phyloP scores from a whole-genome alignment of 2,797 vertebrate species.

The Pipistrellus pipistrellus region DNA sequence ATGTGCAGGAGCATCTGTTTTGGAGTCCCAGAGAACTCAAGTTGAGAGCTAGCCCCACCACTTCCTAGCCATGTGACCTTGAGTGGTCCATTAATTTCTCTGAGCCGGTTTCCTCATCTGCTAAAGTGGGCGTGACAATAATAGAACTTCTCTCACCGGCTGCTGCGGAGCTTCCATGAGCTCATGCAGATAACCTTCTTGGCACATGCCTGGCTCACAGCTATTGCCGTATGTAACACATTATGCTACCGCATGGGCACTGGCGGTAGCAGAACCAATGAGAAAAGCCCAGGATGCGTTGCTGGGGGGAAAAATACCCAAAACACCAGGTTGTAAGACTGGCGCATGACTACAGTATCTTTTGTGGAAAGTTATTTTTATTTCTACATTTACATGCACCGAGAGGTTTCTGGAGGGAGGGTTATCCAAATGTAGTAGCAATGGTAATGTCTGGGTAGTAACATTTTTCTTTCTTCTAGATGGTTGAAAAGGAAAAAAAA shows the following conservation, averaged over 20 bases:
- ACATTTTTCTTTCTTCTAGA: conserved; percentile 54
- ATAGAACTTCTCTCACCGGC: background rate
- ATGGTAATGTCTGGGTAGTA: conserved; percentile 54
- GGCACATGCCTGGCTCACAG: background rate
- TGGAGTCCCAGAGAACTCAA: background rate
- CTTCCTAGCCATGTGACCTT: background rate
- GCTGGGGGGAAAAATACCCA: background rate
- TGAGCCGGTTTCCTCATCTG: background rate
- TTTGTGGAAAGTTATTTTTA: conserved; percentile 72
- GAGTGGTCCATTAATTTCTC: background rate
- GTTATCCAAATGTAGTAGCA: conserved; percentile 23
- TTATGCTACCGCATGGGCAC: background rate
- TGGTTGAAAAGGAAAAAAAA: conserved; percentile 15
- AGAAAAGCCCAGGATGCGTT: conserved; percentile 62
- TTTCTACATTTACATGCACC: conserved; percentile 27
- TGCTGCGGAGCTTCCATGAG: background rate
- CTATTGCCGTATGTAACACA: background rate
- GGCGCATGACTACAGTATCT: background rate
- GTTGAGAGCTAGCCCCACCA: background rate
- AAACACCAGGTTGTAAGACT: conserved; percentile 41
- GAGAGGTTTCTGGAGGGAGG: background rate
- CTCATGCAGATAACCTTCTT: background rate
- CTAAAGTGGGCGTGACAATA: conserved; percentile 6
- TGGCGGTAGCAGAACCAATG: background rate
- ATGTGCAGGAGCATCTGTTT: background rate